A percentile compares a stretch with the other conserved stretches of the same genome.
Evolutionary conservation across 2,113 vertebrate genomes (phyloP).

Genomic region (Spea bombifrons): DNA sequence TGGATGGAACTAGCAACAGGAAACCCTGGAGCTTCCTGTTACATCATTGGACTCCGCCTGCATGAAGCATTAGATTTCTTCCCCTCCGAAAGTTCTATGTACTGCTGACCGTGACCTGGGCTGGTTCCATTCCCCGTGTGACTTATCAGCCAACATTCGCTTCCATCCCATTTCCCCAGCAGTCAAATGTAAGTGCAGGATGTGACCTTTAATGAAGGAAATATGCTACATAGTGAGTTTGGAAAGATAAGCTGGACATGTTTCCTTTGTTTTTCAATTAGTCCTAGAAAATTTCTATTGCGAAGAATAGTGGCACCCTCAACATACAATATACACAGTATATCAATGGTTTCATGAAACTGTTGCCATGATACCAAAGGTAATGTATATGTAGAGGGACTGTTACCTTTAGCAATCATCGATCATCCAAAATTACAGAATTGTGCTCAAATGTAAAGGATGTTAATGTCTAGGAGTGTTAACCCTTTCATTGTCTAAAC

Average conservation of each 20-base stretch:
- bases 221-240: not conserved
- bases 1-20: conserved; percentile 21
- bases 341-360: too few species aligned
- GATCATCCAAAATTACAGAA: too few species aligned
- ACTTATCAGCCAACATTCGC: not conserved
- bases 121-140: not conserved
- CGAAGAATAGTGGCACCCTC: too few species aligned
- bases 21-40: conserved; percentile 31
- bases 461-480: too few species aligned
- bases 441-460: too few species aligned
- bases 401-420: too few species aligned
- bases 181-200: conserved; percentile 10
- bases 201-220: conserved; percentile 4
- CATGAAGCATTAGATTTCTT: conserved; percentile 6
- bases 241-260: conserved; percentile 7
- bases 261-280: not conserved
- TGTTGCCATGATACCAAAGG: too few species aligned
- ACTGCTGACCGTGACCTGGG: conserved; percentile 5
- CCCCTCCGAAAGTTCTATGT: conserved; percentile 3
- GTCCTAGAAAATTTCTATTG: not conserved
- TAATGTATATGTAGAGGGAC: too few species aligned
- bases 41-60: conserved; percentile 39
- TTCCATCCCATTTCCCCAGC: not conserved
- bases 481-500: too few species aligned
- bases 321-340: too few species aligned